A percentile compares a stretch with the other conserved stretches of the same genome.
phyloP scores from a whole-genome alignment of 2,113 vertebrate species.

The Rafetus swinhoei region DNA sequence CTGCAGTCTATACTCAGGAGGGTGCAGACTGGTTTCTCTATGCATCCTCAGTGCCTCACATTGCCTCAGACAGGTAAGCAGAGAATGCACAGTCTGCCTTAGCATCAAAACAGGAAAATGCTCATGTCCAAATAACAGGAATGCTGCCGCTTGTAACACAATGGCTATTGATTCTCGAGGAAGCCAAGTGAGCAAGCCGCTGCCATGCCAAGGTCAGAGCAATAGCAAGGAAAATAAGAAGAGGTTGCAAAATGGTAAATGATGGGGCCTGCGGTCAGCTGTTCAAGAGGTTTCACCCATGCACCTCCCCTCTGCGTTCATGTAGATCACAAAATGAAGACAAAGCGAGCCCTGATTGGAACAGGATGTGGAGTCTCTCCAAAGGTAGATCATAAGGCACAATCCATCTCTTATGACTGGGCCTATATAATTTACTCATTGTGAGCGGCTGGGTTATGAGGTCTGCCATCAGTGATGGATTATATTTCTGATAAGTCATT shows the following conservation, averaged over 20 bases:
- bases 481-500: constrained; percentile 73
- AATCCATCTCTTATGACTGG: constrained; percentile 66
- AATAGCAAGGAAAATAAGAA: background rate
- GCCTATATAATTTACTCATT: constrained; percentile 59
- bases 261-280: background rate
- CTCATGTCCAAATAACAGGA: background rate
- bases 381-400: constrained; percentile 53
- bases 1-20: background rate
- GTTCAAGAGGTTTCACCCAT: constrained; percentile 19
- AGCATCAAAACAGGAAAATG: background rate
- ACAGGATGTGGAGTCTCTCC: constrained; percentile 39
- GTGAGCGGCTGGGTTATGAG: constrained; percentile 71
- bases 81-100: background rate
- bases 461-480: constrained; percentile 70
- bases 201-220: background rate
- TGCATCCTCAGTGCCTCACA: too few species aligned
- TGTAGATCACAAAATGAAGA: background rate
- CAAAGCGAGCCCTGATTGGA: constrained; percentile 21
- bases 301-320: constrained; percentile 19
- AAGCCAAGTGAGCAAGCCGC: background rate
- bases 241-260: background rate
- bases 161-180: background rate
- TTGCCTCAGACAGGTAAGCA: background rate
- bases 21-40: too few species aligned
- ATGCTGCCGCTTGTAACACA: background rate